Base-by-base conservation (phyloP, 2,113 vertebrate genomes). In the Onychostoma macrolepis region DNA sequence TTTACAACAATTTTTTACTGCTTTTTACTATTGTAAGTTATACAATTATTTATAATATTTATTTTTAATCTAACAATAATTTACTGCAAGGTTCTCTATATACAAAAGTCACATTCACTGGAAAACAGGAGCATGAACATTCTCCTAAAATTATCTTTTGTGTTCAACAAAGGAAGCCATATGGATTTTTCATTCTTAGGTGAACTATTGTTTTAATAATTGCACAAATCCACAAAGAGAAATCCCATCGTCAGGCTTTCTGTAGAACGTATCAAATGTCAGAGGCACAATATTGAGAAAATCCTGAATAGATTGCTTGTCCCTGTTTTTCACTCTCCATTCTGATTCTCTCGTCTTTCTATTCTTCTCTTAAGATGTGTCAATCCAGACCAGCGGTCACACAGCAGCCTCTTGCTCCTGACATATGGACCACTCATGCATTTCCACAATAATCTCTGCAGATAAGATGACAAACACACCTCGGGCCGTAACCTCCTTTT, bases 391-490 rank as follows among this genome's bases (percentile, higher is more conserved):
- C 72, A 9, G n/a, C 26, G 30, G 26, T 74, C 38, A 77, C 65
- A 28, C 84, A 88, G 53, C 87, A 76, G 56, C 43, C 77, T 12
- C n/a, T 79, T 2, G 36, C 41, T 24, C 85, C 82, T 79, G 81
- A 90, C 79, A 81, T 90, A 71, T 87, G 89, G 85, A 87, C 86
- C 82, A 88, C 89, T 38, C 33, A 21, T 41, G 83, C 87, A 19
- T 78, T 85, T 63, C 81, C 85, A 7, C 82, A 84, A 69, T 87
- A 67, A 80, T 65, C 6, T 72, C 4, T 11, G 15, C 26, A 26
- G 48, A 21, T 36, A 76, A 61, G 50, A 82, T 33, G 28, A 30
- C 81, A 48, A 58, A 72, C 63, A 77, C 26, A 19, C 30, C 61
- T 72, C 11, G 17, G 65, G 43, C 48, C 36, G 3, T 38, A 30